Base-by-base conservation (phyloP, 2,888 invertebrate species). In the Leptopilina drosophilae region DNA sequence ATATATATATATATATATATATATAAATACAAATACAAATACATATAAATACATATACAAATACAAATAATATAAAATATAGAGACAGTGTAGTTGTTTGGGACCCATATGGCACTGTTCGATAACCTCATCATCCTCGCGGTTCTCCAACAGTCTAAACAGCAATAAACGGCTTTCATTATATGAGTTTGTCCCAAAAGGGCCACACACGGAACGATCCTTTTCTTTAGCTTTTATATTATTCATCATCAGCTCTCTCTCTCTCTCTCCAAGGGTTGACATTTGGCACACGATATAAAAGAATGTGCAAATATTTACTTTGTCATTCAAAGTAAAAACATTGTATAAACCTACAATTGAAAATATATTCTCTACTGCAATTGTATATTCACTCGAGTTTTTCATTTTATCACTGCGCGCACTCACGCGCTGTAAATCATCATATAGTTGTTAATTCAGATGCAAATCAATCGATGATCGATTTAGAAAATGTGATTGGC, bases 1-100 rank as follows among this genome's bases (percentile, higher is more conserved):
- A 85, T 33, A n/a, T 62, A 62, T 0, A 62, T 20, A 20, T 83
- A 81, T 11, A 49, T 49, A 1, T 11, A 42, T 11, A 49, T 49
- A 49, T 49, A 42, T 26, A 42, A 2, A 42, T 7, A 42, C 6
- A 87, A 86, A 86, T 85, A 84, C 78, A 84, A 2, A 26, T 26
- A 26, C 90, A 89, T 87, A 89, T 87, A 82, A 85, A 85, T 33
- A n/a, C 20, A 62, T 6, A 62, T 20, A 20, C 82, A 81, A 11
- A 49, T 49, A 11, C 11, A 42, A 0, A 49, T 49, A 20, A 42
- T 33, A 42, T 8, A 42, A 33, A 33, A 33, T 8, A 42, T 42
- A 87, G 86, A 86, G 83, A 84, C 79, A 86, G 84, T 86, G 84
- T 86, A 82, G 82, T 77, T 82, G 80, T 49, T 56, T 56, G 80